These are phyloP conservation scores for Mallotus villosus DNA, from an alignment of 2,797 vertebrate genomes.

Conservation along the genomic window DNA sequence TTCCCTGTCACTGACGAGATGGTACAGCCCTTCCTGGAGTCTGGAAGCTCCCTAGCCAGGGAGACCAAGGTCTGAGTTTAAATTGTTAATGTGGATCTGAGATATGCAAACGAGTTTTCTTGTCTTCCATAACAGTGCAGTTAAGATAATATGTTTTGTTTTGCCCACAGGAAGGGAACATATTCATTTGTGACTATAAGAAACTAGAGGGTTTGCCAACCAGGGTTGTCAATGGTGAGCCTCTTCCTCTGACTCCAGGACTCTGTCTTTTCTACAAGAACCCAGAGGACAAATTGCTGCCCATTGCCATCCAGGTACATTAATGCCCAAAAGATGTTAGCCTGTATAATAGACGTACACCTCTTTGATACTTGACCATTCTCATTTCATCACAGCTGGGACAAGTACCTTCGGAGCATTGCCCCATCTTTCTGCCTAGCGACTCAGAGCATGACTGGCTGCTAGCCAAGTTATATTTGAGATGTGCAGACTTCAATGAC, in stretches of 20 bases:
- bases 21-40: conserved; percentile 57
- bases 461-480: conserved; percentile 70
- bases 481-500: conserved; percentile 55
- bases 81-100: too few species aligned
- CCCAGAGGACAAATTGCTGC: conserved; percentile 49
- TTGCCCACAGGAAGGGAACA: too few species aligned
- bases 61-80: too few species aligned
- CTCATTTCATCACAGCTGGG: conserved; percentile 55
- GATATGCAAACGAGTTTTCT: background rate
- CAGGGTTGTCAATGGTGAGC: conserved; percentile 37
- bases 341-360: too few species aligned
- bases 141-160: too few species aligned
- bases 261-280: conserved; percentile 58
- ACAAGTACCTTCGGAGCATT: conserved; percentile 59
- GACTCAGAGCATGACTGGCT: conserved; percentile 69
- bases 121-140: too few species aligned
- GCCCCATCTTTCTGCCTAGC: conserved; percentile 70
- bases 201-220: conserved; percentile 57
- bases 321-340: too few species aligned
- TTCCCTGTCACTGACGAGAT: conserved; percentile 63
- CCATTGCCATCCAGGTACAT: conserved; percentile 72
- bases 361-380: background rate
- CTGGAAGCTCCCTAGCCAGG: conserved; percentile 53
- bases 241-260: conserved; percentile 55
- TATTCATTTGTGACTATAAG: conserved; percentile 67